A percentile compares a stretch with the other conserved stretches of the same genome.
Evolutionary conservation across 2,797 vertebrate genomes (phyloP).

Genomic region (Neoniphon sammara): DNA sequence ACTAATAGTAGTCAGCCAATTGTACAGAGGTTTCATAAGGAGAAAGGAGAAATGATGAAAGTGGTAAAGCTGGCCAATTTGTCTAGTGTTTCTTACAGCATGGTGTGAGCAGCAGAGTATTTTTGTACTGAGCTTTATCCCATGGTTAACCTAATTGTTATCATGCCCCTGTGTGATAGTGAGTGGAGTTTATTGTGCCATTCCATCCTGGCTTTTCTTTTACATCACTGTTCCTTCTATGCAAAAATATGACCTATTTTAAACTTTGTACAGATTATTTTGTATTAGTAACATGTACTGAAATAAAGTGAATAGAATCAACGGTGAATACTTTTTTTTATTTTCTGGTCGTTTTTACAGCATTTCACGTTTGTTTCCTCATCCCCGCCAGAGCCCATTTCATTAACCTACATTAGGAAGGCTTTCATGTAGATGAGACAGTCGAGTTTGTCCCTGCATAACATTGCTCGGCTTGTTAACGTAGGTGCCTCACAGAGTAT

Average conservation of each 20-base stretch:
- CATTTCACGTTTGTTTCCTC: constrained; percentile 26
- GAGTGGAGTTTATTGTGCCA: constrained; percentile 78
- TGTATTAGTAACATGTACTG: constrained; percentile 85
- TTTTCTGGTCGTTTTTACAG: constrained; percentile 40
- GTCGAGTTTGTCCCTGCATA: constrained; percentile 10
- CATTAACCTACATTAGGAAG: constrained; percentile 53
- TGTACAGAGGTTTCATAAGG: constrained; percentile 23
- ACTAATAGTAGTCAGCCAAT: constrained; percentile 47
- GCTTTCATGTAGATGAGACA: constrained; percentile 46
- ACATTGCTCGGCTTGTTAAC: constrained; percentile 45
- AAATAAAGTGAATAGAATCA: constrained; percentile 85
- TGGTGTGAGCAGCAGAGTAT: constrained; percentile 68
- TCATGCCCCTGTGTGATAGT: constrained; percentile 68
- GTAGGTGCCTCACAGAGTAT: constrained; percentile 36
- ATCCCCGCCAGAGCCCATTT: constrained; percentile 43
- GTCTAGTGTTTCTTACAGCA: constrained; percentile 63
- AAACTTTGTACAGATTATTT: constrained; percentile 88
- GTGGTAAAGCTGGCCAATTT: constrained; percentile 58
- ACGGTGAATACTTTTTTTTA: constrained; percentile 48
- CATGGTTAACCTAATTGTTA: constrained; percentile 63
- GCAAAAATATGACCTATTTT: constrained; percentile 85
- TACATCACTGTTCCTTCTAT: constrained; percentile 86
- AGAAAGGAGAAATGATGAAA: constrained; percentile 70
- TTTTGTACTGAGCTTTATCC: constrained; percentile 71
- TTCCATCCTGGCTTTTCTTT: constrained; percentile 80